Percentiles rank a stretch among this genome's conserved stretches.
Evolutionary conservation across 2,797 vertebrate genomes (phyloP).

Genomic region (Ptychobarbus kaznakovi): DNA sequence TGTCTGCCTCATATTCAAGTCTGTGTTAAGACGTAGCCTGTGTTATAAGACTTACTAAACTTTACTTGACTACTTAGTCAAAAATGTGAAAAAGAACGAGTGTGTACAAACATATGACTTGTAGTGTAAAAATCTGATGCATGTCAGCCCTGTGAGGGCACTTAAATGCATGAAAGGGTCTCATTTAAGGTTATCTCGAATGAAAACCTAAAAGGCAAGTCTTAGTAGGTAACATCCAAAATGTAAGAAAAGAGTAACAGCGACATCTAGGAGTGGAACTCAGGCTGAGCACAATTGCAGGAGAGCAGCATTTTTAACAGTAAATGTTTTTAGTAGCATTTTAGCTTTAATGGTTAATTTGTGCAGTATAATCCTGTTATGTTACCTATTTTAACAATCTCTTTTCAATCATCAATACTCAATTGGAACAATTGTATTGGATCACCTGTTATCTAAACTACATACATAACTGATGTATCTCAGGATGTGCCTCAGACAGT

Average conservation of each 20-base stretch:
- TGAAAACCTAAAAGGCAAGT: neutral
- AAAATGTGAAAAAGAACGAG: neutral
- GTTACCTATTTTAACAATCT: neutral
- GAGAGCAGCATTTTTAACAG: neutral
- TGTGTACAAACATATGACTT: neutral
- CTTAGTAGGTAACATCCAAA: neutral
- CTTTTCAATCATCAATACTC: neutral
- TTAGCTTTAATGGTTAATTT: neutral
- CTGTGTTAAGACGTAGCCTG: neutral
- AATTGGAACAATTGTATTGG: no score
- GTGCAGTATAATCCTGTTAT: neutral
- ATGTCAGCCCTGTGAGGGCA: neutral
- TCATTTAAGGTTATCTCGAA: neutral
- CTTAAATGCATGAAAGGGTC: neutral
- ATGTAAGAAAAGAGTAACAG: slow-evolving; percentile 22
- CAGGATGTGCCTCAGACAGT: neutral
- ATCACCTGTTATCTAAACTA: neutral
- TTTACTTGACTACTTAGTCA: neutral
- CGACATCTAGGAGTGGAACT: neutral
- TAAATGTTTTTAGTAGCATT: neutral
- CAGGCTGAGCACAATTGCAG: neutral
- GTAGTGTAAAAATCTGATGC: neutral
- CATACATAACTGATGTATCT: neutral
- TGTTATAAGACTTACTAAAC: neutral
- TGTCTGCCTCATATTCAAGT: no score